A percentile compares a stretch with the other conserved stretches of the same genome.
Conservation (phyloP, 2,797 vertebrate species). For the Benthosema pterotum region DNA sequence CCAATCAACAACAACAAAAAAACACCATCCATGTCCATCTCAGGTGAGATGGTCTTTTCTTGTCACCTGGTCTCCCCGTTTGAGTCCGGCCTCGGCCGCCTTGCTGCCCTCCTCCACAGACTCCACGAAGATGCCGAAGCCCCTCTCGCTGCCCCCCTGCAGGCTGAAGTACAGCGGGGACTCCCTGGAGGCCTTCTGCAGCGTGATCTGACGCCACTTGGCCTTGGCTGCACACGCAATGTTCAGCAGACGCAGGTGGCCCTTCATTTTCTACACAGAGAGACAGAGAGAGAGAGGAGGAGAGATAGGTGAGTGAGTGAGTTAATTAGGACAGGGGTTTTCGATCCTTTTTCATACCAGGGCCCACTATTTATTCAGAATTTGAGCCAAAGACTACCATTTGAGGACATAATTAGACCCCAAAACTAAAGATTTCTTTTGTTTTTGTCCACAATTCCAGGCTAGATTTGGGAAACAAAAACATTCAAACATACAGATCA, state of each 20-base stretch:
- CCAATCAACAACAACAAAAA: too few relatives aligned
- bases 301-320: constrained; percentile 19
- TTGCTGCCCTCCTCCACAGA: constrained; percentile 88
- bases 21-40: too few relatives aligned
- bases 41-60: too few relatives aligned
- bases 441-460: too few relatives aligned
- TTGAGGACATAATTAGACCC: too few relatives aligned
- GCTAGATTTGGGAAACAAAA: too few relatives aligned
- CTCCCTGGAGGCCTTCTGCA: constrained; percentile 91
- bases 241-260: constrained; percentile 93
- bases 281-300: constrained; percentile 40
- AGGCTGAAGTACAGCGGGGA: constrained; percentile 89
- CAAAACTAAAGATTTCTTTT: too few relatives aligned
- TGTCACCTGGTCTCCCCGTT: constrained; percentile 94
- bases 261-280: constrained; percentile 99
- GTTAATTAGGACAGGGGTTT: too few relatives aligned
- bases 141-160: constrained; percentile 91
- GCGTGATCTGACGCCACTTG: constrained; percentile 92
- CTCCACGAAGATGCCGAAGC: constrained; percentile 95
- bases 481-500: too few relatives aligned
- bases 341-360: too few relatives aligned
- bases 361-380: too few relatives aligned
- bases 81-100: constrained; percentile 91
- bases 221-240: constrained; percentile 97
- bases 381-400: too few relatives aligned